phyloP scores from a whole-genome alignment of 2,113 vertebrate genomes.

The Crotophaga sulcirostris region DNA sequence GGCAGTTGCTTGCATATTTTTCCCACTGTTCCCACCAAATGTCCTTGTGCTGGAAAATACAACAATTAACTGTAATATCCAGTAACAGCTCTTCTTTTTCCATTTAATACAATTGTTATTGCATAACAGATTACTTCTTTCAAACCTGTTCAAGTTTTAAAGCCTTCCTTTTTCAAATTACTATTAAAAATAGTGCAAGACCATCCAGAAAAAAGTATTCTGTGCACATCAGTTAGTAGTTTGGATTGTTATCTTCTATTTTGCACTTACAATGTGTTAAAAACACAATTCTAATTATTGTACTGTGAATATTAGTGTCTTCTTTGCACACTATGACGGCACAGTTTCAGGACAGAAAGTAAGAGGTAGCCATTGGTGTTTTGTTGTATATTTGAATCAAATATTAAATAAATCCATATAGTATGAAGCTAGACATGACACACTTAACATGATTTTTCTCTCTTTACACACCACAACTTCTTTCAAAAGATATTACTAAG shows the following conservation, averaged over 20 bases:
- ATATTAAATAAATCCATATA: not conserved
- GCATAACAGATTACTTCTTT: not conserved
- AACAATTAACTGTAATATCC: slow-evolving; percentile 45
- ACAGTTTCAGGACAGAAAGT: not conserved
- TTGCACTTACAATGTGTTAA: not conserved
- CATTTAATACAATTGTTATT: not conserved
- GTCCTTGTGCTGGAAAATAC: slow-evolving; percentile 32
- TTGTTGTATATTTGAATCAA: not conserved
- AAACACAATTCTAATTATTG: not conserved
- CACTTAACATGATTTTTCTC: not conserved
- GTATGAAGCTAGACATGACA: not conserved
- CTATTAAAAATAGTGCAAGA: not conserved
- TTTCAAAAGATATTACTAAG: not conserved
- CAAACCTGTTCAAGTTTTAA: not conserved
- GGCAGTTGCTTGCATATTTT: slow-evolving; percentile 35
- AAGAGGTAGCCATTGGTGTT: not conserved
- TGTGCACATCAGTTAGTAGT: not conserved
- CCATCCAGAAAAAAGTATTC: not conserved
- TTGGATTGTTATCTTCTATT: not conserved
- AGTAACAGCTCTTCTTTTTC: slow-evolving; percentile 33
- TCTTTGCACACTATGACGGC: not conserved
- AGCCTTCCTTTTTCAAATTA: not conserved
- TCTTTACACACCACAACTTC: not conserved
- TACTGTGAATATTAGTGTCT: not conserved
- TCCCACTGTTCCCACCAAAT: slow-evolving; percentile 37